These are phyloP conservation scores for Noctua janthe DNA, from an alignment of 2,888 invertebrate genomes.

Conservation along the genomic window DNA sequence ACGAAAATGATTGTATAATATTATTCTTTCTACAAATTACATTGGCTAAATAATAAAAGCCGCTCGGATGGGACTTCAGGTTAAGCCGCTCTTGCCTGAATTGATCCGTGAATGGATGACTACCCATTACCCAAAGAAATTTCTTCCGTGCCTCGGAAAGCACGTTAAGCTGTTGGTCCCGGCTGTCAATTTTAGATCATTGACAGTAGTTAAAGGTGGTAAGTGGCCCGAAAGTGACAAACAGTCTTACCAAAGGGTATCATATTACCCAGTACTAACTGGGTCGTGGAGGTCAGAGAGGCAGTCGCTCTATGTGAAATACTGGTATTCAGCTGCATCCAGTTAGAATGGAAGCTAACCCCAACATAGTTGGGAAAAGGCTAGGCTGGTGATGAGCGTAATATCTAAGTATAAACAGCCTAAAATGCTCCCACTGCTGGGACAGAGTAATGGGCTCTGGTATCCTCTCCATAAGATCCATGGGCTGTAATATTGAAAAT, in stretches of 20 bases:
- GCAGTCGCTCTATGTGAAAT: too few relatives aligned
- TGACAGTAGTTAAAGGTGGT: too few relatives aligned
- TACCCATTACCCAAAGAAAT: neutral
- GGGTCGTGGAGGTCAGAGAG: too few relatives aligned
- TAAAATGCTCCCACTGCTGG: neutral
- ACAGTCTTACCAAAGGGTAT: too few relatives aligned
- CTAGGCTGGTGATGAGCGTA: neutral
- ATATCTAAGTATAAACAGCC: neutral
- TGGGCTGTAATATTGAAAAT: neutral
- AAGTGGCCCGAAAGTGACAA: too few relatives aligned
- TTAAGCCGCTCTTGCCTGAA: neutral
- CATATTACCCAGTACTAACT: too few relatives aligned
- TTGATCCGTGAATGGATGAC: neutral
- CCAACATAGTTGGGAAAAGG: neutral
- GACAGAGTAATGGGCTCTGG: neutral
- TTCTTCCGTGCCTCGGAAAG: neutral
- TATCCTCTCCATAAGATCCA: neutral
- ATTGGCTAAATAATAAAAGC: neutral
- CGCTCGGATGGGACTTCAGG: neutral
- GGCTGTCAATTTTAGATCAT: too few relatives aligned
- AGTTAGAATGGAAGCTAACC: neutral
- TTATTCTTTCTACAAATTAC: neutral
- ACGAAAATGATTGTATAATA: neutral
- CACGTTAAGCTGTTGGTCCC: too few relatives aligned
- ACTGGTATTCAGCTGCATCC: neutral